phyloP scores from a whole-genome alignment of 1,140 invertebrate species.

The Cydia fagiglandana region DNA sequence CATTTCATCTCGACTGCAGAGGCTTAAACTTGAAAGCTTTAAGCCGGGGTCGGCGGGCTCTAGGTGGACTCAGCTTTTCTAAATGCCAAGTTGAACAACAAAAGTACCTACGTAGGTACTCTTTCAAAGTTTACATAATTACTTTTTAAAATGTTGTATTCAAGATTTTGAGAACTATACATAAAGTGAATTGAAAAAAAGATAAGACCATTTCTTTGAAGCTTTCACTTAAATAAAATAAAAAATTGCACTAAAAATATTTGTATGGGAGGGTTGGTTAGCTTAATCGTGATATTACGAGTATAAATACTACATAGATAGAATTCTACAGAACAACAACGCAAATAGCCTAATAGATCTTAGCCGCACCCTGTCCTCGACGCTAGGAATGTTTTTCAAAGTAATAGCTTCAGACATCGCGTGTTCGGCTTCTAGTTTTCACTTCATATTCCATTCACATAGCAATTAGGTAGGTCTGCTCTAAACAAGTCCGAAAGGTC shows the following conservation, averaged over 20 bases:
- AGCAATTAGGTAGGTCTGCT: conserved; percentile 4
- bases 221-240: too few species aligned
- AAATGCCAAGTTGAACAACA: conserved; percentile 23
- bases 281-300: background rate
- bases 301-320: background rate
- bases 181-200: too few species aligned
- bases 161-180: too few species aligned
- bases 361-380: conserved; percentile 21
- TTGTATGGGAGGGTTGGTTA: too few species aligned
- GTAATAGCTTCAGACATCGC: conserved; percentile 27
- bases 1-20: conserved; percentile 12
- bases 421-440: conserved; percentile 7
- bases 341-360: conserved; percentile 19
- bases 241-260: too few species aligned
- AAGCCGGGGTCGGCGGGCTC: conserved; percentile 7
- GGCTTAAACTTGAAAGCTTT: conserved; percentile 17
- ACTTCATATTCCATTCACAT: conserved; percentile 7
- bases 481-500: background rate
- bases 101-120: background rate
- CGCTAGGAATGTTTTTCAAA: conserved; percentile 14
- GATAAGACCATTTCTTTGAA: too few species aligned
- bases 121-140: background rate
- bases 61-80: conserved; percentile 8
- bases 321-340: background rate
- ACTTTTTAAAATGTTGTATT: background rate